Evolutionary conservation across 1,140 invertebrate species (phyloP), one percentile per base, ranked within the genome.

Genomic region (Hypothenemus hampei): DNA sequence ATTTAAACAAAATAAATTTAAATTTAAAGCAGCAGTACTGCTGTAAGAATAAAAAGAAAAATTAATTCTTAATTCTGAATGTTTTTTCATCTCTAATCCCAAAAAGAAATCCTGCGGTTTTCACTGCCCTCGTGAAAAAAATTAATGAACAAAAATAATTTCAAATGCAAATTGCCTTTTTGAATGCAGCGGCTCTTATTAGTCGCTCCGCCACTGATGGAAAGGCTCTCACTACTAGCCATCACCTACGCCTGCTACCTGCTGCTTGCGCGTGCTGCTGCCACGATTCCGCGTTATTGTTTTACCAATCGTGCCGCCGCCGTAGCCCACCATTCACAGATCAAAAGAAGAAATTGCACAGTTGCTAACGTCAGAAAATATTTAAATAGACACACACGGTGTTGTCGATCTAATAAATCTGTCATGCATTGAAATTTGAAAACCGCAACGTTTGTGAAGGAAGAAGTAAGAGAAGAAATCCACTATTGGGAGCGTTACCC

Each of bases 211-310:
- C 33, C 51, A 45, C 51, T 54, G 13, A 41, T 15, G 7, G 20
- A 43, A 40, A 55, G 59, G 63, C 50, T 45, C 43, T 45, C 61
- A 60, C 62, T n/a, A n/a, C n/a, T 63, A 50, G 62, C 64, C 56
- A 65, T 63, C 62, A 57, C 31, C 59, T 43, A 44, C 48, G 50
- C 43, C 62, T 64, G 60, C 68, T 69, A 69, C 68, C 67, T 69
- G 68, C 67, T 67, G 68, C 68, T 66, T 59, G 58, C 24, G 19
- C 44, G 40, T 13, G 36, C 22, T n/a, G 50, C 39, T 46, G 40
- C 22, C 39, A 4, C 36, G 21, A 36, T 37, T 40, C 22, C 13
- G 13, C 22, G 21, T 29, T 31, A 40, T 48, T 62, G 45, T 48
- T 56, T 56, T 48, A 31, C 20, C n/a, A 33, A 31, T 26, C 29